These are phyloP conservation scores for Penaeus japonicus DNA, from an alignment of 1,140 invertebrate species.

Conservation along the genomic window DNA sequence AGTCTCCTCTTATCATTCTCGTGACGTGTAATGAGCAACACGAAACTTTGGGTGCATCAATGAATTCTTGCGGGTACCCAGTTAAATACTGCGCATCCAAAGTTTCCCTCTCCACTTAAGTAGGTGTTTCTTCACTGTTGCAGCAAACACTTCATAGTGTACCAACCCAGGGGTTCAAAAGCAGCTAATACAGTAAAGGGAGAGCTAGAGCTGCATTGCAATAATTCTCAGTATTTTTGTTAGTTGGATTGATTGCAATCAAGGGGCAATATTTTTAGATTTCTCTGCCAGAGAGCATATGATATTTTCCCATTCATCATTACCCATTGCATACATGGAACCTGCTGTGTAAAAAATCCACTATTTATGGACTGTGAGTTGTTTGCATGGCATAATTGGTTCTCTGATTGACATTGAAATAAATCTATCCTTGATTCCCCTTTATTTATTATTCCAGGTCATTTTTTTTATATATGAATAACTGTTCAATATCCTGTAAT, in stretches of 20 bases:
- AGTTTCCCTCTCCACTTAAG: too few relatives aligned
- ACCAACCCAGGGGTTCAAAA: too few relatives aligned
- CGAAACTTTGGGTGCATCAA: conserved; percentile 1
- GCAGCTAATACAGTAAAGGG: too few relatives aligned
- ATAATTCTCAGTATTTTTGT: too few relatives aligned
- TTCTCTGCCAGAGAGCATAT: too few relatives aligned
- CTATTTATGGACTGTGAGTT: conserved; percentile 25
- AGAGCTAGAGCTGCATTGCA: too few relatives aligned
- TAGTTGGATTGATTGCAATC: too few relatives aligned
- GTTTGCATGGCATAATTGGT: conserved; percentile 35
- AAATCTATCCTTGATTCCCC: conserved; percentile 11
- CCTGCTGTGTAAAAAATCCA: neutral
- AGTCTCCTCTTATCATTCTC: neutral
- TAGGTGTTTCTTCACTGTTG: too few relatives aligned
- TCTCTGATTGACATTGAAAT: conserved; percentile 23
- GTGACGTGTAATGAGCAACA: neutral
- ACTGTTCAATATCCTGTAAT: too few relatives aligned
- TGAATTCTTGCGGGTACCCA: neutral
- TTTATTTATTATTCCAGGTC: conserved; percentile 27
- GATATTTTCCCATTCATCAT: neutral
- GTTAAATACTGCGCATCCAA: neutral
- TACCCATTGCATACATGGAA: conserved; percentile 24
- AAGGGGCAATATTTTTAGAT: too few relatives aligned
- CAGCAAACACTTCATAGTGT: too few relatives aligned
- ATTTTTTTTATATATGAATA: too few relatives aligned